Base-by-base conservation (phyloP, 2,797 vertebrate species). In the Cyclura pinguis region DNA sequence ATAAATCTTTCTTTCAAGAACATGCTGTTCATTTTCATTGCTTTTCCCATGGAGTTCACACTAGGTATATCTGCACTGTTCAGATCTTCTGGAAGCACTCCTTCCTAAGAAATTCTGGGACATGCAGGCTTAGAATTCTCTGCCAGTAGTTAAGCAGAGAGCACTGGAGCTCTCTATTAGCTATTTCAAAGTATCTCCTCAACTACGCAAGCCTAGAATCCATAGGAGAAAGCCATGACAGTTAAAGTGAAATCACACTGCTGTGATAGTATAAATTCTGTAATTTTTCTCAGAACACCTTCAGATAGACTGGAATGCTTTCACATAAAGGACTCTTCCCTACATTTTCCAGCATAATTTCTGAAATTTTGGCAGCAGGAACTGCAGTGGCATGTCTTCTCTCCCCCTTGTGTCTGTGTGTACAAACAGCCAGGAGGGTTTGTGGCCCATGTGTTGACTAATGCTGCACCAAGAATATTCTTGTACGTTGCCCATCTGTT, bases 401-500 rank as follows among this genome's bases (percentile, higher is more conserved):
- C 6, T 67, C 42, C 24, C 14, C 82, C 32, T 50, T 67, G 22
- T 67, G 22, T 67, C 7, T 55, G 52, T 55, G 14, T 14, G 9
- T 38, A 42, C 22, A 22, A 12, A 35, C 24, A 10, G 20, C 32
- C 32, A 74, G 13, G n/a, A 27, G 81, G 20, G 16, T 72, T 55
- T 76, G 14, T 35, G 42, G 18, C 20, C 22, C 22, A 42, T 47
- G 76, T 77, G 76, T 42, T 47, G 73, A 35, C 38, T 18, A 76
- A 38, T 38, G 35, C 35, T 52, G 7, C n/a, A 77, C 14, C 32
- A 52, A 72, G 84, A 67, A 13, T 27, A 12, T 52, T 29, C 42
- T 20, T 55, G 22, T 14, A 73, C 0, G 2, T 35, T 35, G 22
- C 3, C 32, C 86, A 87, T 94, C 50, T 89, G 92, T 88, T 92